phyloP scores from a whole-genome alignment of 2,113 vertebrate genomes.

The Entosphenus tridentatus region DNA sequence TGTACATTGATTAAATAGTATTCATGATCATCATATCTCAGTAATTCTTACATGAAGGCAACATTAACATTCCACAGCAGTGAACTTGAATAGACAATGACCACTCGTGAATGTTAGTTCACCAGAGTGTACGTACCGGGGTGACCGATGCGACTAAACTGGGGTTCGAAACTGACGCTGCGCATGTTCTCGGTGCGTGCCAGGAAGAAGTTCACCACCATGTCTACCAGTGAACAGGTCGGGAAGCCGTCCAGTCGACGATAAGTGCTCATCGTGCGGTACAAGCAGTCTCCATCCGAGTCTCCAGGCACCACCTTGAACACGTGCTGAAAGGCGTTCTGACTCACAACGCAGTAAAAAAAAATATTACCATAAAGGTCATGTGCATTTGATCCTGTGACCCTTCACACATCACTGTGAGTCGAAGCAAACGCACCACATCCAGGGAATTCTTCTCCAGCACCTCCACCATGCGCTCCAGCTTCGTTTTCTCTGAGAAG shows the following conservation, averaged over 20 bases:
- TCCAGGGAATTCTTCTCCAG: slow-evolving; percentile 29
- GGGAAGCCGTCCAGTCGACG: not conserved
- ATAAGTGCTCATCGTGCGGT: not conserved
- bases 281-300: not conserved
- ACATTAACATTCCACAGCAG: no score
- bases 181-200: not conserved
- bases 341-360: slow-evolving; percentile 12
- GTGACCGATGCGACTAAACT: not conserved
- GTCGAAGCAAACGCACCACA: slow-evolving; percentile 20
- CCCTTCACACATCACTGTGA: no score
- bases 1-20: no score
- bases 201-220: not conserved
- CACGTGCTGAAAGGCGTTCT: slow-evolving; percentile 20
- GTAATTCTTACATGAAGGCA: no score
- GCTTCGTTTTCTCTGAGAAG: slow-evolving; percentile 24
- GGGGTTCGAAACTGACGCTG: not conserved
- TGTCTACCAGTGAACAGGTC: not conserved
- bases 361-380: no score
- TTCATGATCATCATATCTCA: no score
- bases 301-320: slow-evolving; percentile 13
- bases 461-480: slow-evolving; percentile 30
- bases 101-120: no score
- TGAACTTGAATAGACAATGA: no score
- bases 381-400: no score
- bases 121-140: not conserved